A percentile compares a stretch with the other conserved stretches of the same genome.
Evolutionary conservation across 2,113 vertebrate genomes (phyloP).

Genomic region (Sinosuthora webbiana): DNA sequence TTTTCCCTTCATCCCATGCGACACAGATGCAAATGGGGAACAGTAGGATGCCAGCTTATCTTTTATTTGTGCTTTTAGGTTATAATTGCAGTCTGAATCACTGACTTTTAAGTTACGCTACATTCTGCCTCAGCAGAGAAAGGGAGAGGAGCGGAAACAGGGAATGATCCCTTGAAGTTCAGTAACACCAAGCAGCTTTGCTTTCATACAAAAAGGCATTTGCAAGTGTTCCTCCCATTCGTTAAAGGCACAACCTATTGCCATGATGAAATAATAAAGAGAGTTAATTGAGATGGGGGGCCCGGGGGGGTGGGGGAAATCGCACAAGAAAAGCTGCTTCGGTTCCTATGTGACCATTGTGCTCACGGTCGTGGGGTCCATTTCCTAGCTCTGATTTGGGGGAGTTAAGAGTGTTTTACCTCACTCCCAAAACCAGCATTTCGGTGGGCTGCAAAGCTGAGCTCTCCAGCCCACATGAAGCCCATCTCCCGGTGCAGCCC

Average conservation of each 20-base stretch:
- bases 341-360: background rate
- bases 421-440: background rate
- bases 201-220: constrained; percentile 52
- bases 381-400: background rate
- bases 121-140: constrained; percentile 56
- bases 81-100: constrained; percentile 58
- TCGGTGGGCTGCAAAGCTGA: background rate
- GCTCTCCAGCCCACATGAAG: fast-evolving
- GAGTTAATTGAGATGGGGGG: constrained; percentile 37
- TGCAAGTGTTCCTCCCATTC: constrained; percentile 40
- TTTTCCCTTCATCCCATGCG: constrained; percentile 25
- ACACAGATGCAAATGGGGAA: constrained; percentile 14
- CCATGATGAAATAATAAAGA: constrained; percentile 47
- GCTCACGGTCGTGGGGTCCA: fast-evolving
- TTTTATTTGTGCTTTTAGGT: constrained; percentile 46
- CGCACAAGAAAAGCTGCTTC: background rate
- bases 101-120: constrained; percentile 33
- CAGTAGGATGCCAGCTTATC: constrained; percentile 45
- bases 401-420: background rate
- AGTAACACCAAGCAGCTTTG: constrained; percentile 40
- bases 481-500: background rate
- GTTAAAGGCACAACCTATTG: constrained; percentile 53
- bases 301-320: background rate
- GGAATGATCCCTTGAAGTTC: constrained; percentile 48
- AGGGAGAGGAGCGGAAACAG: constrained; percentile 34